Percentiles rank a stretch among this genome's conserved stretches.
Evolutionary conservation across 2,888 invertebrate species (phyloP).

Genomic region (Perdita meconis): DNA sequence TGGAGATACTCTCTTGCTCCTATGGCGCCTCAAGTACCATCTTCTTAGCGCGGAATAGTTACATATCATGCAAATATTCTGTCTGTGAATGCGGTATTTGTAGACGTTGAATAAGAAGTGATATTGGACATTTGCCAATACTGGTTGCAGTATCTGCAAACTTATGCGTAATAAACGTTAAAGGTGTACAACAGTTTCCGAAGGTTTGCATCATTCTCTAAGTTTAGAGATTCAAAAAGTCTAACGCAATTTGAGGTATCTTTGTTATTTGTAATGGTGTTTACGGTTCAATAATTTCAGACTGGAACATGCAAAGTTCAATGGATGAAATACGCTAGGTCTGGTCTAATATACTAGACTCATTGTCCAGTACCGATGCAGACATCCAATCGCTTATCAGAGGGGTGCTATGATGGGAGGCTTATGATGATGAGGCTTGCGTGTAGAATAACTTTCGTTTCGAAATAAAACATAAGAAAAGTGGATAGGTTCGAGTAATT

Average conservation of each 20-base stretch:
- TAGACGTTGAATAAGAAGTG: neutral
- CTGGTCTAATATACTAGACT: no score
- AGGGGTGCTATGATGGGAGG: slow-evolving; percentile 50
- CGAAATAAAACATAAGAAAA: slow-evolving; percentile 64
- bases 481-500: slow-evolving; percentile 69
- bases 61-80: no score
- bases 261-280: neutral
- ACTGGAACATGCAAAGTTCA: neutral
- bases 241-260: neutral
- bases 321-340: neutral
- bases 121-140: no score
- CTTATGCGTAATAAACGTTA: no score
- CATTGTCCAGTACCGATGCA: slow-evolving; percentile 24
- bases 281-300: neutral
- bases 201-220: neutral
- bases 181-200: no score
- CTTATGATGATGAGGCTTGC: slow-evolving; percentile 68
- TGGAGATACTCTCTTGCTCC: no score
- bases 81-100: no score
- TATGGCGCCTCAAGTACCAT: no score
- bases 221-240: neutral
- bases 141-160: no score
- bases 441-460: slow-evolving; percentile 70
- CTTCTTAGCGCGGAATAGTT: no score
- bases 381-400: slow-evolving; percentile 57